phyloP scores from a whole-genome alignment of 2,113 vertebrate species.

The Campylomormyrus tamandua region DNA sequence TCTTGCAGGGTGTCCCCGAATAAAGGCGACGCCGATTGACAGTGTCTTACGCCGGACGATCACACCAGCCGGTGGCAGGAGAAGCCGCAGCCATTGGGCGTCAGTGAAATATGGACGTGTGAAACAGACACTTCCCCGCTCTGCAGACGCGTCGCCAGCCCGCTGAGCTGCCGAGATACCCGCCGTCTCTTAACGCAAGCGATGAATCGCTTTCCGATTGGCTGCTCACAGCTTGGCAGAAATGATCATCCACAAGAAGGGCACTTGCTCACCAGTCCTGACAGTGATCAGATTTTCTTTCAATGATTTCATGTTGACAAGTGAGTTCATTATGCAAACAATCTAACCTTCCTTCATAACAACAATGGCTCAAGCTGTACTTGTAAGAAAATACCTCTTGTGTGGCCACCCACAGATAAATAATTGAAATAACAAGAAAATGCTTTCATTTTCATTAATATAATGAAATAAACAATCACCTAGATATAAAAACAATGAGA shows the following conservation, averaged over 20 bases:
- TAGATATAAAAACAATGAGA: background rate
- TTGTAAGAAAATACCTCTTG: background rate
- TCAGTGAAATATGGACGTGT: background rate
- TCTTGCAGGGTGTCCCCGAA: background rate
- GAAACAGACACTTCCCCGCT: background rate
- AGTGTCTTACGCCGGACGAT: background rate
- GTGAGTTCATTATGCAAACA: background rate
- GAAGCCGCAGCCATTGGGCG: background rate
- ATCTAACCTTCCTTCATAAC: background rate
- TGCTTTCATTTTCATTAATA: background rate
- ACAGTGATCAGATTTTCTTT: background rate
- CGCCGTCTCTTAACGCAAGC: background rate
- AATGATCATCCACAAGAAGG: background rate
- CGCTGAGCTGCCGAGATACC: background rate
- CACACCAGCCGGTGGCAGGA: background rate
- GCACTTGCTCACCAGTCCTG: background rate
- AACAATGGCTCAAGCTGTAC: background rate
- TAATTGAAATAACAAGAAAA: background rate
- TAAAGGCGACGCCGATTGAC: background rate
- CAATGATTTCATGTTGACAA: background rate
- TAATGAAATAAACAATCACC: background rate
- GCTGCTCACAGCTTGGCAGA: background rate
- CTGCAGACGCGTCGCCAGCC: background rate
- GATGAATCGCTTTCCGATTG: background rate
- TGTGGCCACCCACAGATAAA: background rate